phyloP scores from a whole-genome alignment of 2,113 vertebrate species.

The Malurus elegans region DNA sequence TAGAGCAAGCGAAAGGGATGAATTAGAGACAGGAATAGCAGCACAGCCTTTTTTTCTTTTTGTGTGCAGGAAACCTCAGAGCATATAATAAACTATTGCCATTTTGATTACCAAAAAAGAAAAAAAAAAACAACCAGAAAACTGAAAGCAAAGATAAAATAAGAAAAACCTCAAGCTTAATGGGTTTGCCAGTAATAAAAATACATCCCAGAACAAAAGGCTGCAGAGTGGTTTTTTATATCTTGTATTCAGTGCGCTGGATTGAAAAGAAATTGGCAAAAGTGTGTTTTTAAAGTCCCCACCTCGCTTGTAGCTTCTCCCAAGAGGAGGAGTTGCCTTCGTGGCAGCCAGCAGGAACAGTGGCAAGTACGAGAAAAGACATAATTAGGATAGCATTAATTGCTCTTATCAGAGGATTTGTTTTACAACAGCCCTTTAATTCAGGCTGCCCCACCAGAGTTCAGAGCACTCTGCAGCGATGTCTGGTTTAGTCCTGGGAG shows the following conservation, averaged over 20 bases:
- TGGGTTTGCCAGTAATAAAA: slow-evolving; percentile 52
- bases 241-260: background rate
- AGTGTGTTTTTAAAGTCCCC: background rate
- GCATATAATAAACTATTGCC: slow-evolving; percentile 65
- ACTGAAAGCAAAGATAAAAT: slow-evolving; percentile 53
- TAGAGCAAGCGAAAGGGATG: slow-evolving; percentile 58
- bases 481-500: background rate
- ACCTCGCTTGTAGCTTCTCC: background rate
- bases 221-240: background rate
- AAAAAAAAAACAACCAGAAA: background rate
- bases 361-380: slow-evolving; percentile 32
- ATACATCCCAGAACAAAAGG: slow-evolving; percentile 42
- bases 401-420: slow-evolving; percentile 35
- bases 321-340: slow-evolving; percentile 50
- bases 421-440: slow-evolving; percentile 8
- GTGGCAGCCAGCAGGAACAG: slow-evolving; percentile 18
- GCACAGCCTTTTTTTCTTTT: slow-evolving; percentile 16
- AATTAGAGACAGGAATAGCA: slow-evolving; percentile 76
- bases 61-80: slow-evolving; percentile 71
- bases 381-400: slow-evolving; percentile 71
- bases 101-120: slow-evolving; percentile 49
- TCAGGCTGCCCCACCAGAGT: background rate
- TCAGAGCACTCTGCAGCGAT: background rate
- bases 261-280: slow-evolving; percentile 13
- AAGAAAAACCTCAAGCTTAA: slow-evolving; percentile 45